These are phyloP conservation scores for Eugnorisma glareosa DNA, from an alignment of 2,888 invertebrate species.

Conservation along the genomic window DNA sequence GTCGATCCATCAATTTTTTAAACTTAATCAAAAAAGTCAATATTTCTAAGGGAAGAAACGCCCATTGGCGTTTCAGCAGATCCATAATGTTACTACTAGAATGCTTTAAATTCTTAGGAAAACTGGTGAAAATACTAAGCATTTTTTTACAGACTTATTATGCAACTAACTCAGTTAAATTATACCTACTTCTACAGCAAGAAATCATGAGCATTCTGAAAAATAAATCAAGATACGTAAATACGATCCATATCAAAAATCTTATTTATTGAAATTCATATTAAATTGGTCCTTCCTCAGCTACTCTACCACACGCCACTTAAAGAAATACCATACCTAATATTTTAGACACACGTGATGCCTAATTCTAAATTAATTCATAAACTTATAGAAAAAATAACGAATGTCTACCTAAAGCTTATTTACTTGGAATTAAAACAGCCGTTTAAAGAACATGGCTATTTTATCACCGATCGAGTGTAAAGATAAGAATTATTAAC, in stretches of 20 bases:
- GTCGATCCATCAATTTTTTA: no score
- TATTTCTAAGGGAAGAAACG: neutral
- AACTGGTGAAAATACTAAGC: neutral
- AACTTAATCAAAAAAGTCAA: neutral
- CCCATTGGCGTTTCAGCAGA: no score
- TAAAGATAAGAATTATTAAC: slow-evolving; percentile 57
- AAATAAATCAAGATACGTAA: neutral
- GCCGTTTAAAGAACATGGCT: slow-evolving; percentile 46
- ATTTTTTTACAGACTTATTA: neutral
- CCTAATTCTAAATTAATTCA: slow-evolving; percentile 38
- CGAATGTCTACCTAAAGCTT: slow-evolving; percentile 36
- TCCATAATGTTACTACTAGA: neutral
- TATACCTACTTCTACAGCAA: neutral
- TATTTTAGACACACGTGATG: slow-evolving; percentile 26
- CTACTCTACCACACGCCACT: slow-evolving; percentile 37
- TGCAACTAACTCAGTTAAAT: neutral
- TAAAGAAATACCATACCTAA: slow-evolving; percentile 20
- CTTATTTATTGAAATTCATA: slow-evolving; percentile 46
- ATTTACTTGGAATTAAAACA: slow-evolving; percentile 52
- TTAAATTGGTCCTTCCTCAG: slow-evolving; percentile 26
- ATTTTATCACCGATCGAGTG: slow-evolving; percentile 50
- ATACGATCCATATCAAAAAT: neutral
- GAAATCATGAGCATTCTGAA: neutral
- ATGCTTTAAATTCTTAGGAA: neutral
- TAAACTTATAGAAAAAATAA: slow-evolving; percentile 31